Evolutionary conservation across 2,888 invertebrate species (phyloP).

Genomic region (Plebejus melissa): DNA sequence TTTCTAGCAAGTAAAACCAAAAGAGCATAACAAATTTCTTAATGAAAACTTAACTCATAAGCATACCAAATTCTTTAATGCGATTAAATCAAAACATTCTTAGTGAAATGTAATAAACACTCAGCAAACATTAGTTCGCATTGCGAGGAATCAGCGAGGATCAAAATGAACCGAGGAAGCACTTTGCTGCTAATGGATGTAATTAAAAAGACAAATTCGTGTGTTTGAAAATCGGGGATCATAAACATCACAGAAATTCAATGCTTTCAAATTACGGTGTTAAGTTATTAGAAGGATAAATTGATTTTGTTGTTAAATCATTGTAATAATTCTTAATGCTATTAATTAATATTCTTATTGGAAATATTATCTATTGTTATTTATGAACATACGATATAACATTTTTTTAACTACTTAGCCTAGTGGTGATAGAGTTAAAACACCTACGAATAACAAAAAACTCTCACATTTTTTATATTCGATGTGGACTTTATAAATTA

Average conservation of each 20-base stretch:
- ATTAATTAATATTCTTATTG: neutral
- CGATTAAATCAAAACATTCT: conserved; percentile 9
- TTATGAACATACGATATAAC: too few species aligned
- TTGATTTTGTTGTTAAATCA: neutral
- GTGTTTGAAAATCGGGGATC: neutral
- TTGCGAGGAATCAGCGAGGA: neutral
- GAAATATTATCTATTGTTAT: too few species aligned
- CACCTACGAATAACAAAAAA: neutral
- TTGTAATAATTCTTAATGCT: neutral
- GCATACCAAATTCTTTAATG: neutral
- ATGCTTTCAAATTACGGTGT: neutral
- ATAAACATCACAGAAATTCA: neutral
- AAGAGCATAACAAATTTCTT: neutral
- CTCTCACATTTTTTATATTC: neutral
- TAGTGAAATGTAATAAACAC: neutral
- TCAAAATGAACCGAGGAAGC: conserved; percentile 20
- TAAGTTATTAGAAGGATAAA: neutral
- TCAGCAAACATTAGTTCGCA: neutral
- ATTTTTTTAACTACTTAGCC: too few species aligned
- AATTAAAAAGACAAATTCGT: conserved; percentile 20
- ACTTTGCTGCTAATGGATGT: conserved; percentile 22
- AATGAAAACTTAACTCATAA: neutral
- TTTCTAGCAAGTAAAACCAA: neutral
- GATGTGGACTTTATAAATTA: neutral
- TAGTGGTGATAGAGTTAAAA: neutral